Percentiles rank a stretch among this genome's conserved stretches.
phyloP scores from a whole-genome alignment of 2,113 vertebrate species.

The Anolis sagrei region DNA sequence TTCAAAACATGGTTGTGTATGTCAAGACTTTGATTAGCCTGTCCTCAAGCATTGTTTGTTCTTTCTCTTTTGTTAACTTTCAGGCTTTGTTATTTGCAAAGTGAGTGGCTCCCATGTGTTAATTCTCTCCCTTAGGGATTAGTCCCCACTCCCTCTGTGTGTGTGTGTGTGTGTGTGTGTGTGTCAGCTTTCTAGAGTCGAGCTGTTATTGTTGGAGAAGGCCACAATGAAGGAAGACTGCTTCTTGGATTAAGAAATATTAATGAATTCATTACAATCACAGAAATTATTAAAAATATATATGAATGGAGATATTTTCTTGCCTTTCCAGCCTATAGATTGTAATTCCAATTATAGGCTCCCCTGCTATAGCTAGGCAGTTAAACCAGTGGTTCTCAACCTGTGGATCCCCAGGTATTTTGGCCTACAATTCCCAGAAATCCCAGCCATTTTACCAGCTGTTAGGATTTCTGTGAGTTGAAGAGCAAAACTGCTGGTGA shows the following conservation, averaged over 20 bases:
- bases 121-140: constrained; percentile 59
- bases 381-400: no score
- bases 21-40: background rate
- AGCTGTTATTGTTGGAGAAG: background rate
- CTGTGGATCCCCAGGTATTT: no score
- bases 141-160: background rate
- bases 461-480: no score
- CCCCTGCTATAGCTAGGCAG: no score
- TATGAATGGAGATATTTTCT: background rate
- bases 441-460: no score
- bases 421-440: no score
- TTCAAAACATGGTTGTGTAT: background rate
- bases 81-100: constrained; percentile 61
- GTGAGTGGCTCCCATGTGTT: constrained; percentile 65
- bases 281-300: background rate
- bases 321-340: background rate
- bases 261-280: constrained; percentile 20
- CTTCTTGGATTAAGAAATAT: background rate
- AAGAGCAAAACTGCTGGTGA: no score
- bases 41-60: constrained; percentile 36
- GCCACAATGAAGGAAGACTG: background rate
- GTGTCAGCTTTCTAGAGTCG: constrained; percentile 23
- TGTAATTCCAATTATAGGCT: background rate
- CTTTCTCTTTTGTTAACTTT: constrained; percentile 22
- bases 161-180: constrained; percentile 32